These are phyloP conservation scores for Willisornis vidua DNA, from an alignment of 2,113 vertebrate genomes.

Conservation along the genomic window DNA sequence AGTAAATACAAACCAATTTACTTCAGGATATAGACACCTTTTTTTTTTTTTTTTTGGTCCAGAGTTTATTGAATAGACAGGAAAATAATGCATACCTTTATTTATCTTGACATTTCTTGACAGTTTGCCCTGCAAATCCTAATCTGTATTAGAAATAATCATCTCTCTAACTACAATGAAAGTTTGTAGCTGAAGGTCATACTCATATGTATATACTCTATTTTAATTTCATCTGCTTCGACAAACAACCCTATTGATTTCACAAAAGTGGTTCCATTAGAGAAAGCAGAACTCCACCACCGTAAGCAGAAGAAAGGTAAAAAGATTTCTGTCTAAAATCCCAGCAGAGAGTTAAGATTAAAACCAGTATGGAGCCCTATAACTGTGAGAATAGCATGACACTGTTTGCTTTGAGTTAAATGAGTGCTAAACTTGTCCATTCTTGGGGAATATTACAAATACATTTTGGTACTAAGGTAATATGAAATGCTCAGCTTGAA, in stretches of 20 bases:
- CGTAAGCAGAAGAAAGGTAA: neutral
- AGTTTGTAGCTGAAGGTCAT: conserved; percentile 39
- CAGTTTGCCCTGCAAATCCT: conserved; percentile 6
- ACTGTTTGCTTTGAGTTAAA: conserved; percentile 6
- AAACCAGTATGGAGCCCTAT: neutral
- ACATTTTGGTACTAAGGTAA: neutral
- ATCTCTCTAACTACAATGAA: conserved; percentile 4
- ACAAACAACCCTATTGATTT: conserved; percentile 40
- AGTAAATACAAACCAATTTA: neutral
- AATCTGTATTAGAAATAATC: conserved; percentile 47
- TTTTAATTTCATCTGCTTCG: conserved; percentile 31
- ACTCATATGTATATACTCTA: neutral
- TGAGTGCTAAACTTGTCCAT: neutral
- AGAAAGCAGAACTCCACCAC: conserved; percentile 1
- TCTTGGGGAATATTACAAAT: conserved; percentile 9
- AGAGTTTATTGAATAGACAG: neutral
- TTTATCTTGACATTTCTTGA: conserved; percentile 47
- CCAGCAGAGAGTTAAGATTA: neutral
- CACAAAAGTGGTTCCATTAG: neutral
- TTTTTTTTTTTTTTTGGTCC: neutral
- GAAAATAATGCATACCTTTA: conserved; percentile 19
- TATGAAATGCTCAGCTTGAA: conserved; percentile 19
- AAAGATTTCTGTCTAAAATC: neutral
- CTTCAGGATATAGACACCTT: neutral
- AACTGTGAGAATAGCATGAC: neutral